These are phyloP conservation scores for Fragum whitleyi DNA, from an alignment of 2,888 invertebrate genomes.

Conservation along the genomic window DNA sequence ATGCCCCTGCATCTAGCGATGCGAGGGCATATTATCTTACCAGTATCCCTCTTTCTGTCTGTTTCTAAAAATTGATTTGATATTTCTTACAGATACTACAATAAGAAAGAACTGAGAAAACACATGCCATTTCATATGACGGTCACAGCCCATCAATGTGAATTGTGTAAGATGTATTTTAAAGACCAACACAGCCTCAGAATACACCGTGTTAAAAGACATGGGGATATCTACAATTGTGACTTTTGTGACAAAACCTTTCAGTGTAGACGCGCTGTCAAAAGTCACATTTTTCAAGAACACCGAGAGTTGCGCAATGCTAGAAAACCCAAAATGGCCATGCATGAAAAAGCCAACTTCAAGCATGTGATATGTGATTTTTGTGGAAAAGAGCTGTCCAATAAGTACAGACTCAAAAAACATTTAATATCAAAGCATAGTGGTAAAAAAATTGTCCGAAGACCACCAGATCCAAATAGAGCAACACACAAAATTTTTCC, in stretches of 20 bases:
- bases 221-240: slow-evolving; percentile 14
- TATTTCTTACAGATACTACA: slow-evolving; percentile 26
- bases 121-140: slow-evolving; percentile 32
- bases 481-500: neutral
- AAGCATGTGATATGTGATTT: slow-evolving; percentile 26
- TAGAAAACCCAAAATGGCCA: slow-evolving; percentile 12
- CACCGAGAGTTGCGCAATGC: slow-evolving; percentile 18
- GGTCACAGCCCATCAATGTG: slow-evolving; percentile 20
- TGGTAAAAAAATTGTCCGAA: neutral
- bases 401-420: slow-evolving; percentile 28
- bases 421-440: slow-evolving; percentile 27
- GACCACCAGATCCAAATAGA: slow-evolving; percentile 1
- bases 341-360: slow-evolving; percentile 22
- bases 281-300: slow-evolving; percentile 25
- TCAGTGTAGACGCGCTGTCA: neutral
- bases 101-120: slow-evolving; percentile 31
- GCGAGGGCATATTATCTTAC: too few relatives aligned
- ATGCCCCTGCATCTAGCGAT: too few relatives aligned
- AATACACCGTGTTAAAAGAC: slow-evolving; percentile 17
- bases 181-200: neutral
- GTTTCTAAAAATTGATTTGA: too few relatives aligned
- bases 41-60: too few relatives aligned
- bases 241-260: slow-evolving; percentile 14
- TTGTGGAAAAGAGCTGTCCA: slow-evolving; percentile 27
- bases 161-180: slow-evolving; percentile 31